Evolutionary conservation across 2,888 invertebrate genomes (phyloP).

Genomic region (Bombyx huttoni): DNA sequence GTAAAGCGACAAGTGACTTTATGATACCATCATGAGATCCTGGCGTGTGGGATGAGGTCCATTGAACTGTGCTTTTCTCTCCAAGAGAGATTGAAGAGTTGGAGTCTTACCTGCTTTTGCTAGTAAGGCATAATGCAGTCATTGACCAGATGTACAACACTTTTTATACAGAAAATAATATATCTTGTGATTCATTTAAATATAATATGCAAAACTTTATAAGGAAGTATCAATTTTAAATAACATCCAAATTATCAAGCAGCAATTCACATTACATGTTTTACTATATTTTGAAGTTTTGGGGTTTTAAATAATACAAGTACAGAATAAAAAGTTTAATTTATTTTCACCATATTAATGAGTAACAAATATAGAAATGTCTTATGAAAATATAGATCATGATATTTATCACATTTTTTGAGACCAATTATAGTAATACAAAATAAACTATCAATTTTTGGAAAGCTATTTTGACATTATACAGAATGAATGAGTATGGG

Average conservation of each 20-base stretch:
- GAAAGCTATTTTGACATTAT: too few relatives aligned
- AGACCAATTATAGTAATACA: slow-evolving; percentile 40
- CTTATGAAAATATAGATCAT: slow-evolving; percentile 11
- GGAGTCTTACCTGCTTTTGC: slow-evolving; percentile 46
- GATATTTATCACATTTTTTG: slow-evolving; percentile 46
- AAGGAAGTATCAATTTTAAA: background rate
- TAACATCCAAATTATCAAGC: background rate
- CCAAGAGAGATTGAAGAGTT: slow-evolving; percentile 59
- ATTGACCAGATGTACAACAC: slow-evolving; percentile 52
- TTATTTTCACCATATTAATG: background rate
- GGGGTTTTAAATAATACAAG: background rate
- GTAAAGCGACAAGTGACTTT: slow-evolving; percentile 32
- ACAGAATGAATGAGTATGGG: too few relatives aligned
- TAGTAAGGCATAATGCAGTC: slow-evolving; percentile 44
- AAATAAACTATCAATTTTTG: slow-evolving; percentile 9
- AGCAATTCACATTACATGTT: too few relatives aligned
- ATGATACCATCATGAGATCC: slow-evolving; percentile 33
- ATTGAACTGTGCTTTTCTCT: slow-evolving; percentile 68
- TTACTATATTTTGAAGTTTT: too few relatives aligned
- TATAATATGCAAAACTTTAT: slow-evolving; percentile 15
- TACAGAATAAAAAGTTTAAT: background rate
- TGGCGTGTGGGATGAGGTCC: slow-evolving; percentile 47
- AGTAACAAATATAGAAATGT: slow-evolving; percentile 9
- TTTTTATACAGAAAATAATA: slow-evolving; percentile 31
- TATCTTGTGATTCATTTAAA: slow-evolving; percentile 34